Evolutionary conservation across 2,888 invertebrate genomes (phyloP), one percentile per base, ranked within the genome.

Genomic region (Drosophila yooni): DNA sequence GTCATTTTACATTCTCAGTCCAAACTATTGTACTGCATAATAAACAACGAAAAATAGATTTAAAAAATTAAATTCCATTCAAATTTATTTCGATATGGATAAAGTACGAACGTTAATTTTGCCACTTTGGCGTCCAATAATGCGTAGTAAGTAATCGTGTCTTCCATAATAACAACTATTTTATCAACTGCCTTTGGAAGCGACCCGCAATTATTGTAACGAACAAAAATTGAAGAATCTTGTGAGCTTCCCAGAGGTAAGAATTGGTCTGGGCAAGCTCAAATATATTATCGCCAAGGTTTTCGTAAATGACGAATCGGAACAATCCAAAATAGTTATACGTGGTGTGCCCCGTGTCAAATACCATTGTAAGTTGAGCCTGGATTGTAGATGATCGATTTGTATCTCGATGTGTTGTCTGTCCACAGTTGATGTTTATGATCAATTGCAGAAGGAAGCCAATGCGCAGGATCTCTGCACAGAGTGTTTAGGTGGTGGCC

Each of bases 401-500:
- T 11, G 15, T 21, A 36, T 60, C 3, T 29, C 34, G 10, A 27
- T 36, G 8, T 36, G 8, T 11, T 13, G 13, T 13, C n/a, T 7
- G 11, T 33, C 6, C 21, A n/a, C 38, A 84, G 84, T 79, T 11
- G 70, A 83, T 25, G 25, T 89, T 0, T 85, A 87, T 53, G 84
- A 87, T 33, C 29, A 58, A 1, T 21, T 87, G n/a, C 64, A 68
- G 15, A 60, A 66, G 48, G 85, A 85, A 25, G 79, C 84, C 13
- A 46, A 56, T 25, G 7, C 21, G 0, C 1, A 43, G 5, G 59
- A 74, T 13, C 43, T 87, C 21, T 89, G 89, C 54, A 74, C 79
- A 6, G 72, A 83, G 62, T 79, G 86, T n/a, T 46, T 78, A 18
- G 87, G 87, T 2, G 87, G 86, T 11, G 87, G 87, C 0, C 70